Evolutionary conservation across 2,888 invertebrate genomes (phyloP), one percentile per base, ranked within the genome.

Genomic region (Drosophila ezoana): DNA sequence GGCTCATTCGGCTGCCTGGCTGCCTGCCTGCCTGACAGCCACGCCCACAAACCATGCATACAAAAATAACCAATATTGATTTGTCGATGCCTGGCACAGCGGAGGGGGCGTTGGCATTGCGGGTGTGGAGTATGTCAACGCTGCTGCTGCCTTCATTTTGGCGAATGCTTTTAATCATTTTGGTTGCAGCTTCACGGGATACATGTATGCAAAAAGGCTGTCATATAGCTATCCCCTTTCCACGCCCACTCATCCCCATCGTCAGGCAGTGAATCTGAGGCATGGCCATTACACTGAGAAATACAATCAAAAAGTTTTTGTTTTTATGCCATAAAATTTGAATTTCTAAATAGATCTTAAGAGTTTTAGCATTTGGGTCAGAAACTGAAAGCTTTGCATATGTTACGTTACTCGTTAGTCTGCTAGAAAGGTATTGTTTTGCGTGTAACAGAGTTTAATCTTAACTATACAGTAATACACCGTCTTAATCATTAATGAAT

Each of bases 41-140:
- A 79, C 78, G 87, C 85, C 82, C 87, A 73, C 81, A 70, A 72
- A 71, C 53, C 85, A 71, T 81, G 86, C 88, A 86, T 85, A 81
- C 86, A 82, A 85, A 85, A 85, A 83, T 85, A 87, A 83, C 83
- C 81, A 87, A 85, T 85, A 85, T 85, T 85, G 85, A 85, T 85
- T 85, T 87, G 85, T 81, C 71, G 72, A 66, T 72, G 64, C 11
- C 61, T 51, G 35, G 14, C 6, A 28, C 16, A 16, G 43, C 2
- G 37, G 16, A 33, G 20, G n/a, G 44, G 11, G 45, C 14, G 48
- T n/a, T 11, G 16, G 18, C 33, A 33, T 28, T 35, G 16, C 47
- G 47, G 51, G 52, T 58, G 45, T 28, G 28, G 28, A 28, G 59
- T 32, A 62, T 70, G 74, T 74, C 69, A 76, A 61, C 64, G 74